phyloP scores from a whole-genome alignment of 2,888 invertebrate genomes.

The Emmelina monodactyla region DNA sequence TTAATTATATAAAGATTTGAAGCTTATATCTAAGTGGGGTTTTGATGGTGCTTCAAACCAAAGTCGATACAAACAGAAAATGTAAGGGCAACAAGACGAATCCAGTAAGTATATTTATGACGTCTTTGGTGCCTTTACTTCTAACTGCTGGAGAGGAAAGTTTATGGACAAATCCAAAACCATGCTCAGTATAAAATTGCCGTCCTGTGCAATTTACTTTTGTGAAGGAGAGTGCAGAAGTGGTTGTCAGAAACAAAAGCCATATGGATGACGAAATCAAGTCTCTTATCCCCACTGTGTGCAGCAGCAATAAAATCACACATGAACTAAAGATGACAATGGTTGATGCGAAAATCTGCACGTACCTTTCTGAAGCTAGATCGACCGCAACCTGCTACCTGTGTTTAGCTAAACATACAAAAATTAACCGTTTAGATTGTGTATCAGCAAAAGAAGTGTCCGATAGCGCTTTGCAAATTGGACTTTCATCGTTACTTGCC shows the following conservation, averaged over 20 bases:
- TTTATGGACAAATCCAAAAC: slow-evolving; percentile 11
- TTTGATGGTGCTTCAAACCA: slow-evolving; percentile 12
- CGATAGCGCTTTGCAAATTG: slow-evolving; percentile 1
- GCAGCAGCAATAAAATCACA: slow-evolving; percentile 7
- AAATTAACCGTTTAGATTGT: slow-evolving; percentile 8
- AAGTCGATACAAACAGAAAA: slow-evolving; percentile 10
- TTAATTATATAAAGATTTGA: slow-evolving; percentile 5
- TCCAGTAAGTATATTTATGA: slow-evolving; percentile 12
- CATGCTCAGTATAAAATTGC: slow-evolving; percentile 8
- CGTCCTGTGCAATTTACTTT: slow-evolving; percentile 13
- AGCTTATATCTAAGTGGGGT: slow-evolving; percentile 11
- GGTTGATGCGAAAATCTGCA: slow-evolving; percentile 10
- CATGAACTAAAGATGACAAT: slow-evolving; percentile 12
- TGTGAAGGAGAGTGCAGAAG: slow-evolving; percentile 10
- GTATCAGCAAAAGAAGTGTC: slow-evolving; percentile 2
- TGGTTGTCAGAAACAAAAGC: slow-evolving; percentile 7
- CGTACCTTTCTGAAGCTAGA: slow-evolving; percentile 6
- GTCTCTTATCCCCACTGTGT: slow-evolving; percentile 7
- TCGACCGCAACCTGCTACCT: slow-evolving; percentile 12
- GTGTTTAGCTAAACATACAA: slow-evolving; percentile 12
- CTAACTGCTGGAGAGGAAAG: slow-evolving; percentile 4
- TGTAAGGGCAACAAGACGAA: slow-evolving; percentile 7
- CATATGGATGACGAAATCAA: slow-evolving; percentile 9
- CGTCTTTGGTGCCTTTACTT: slow-evolving; percentile 9
- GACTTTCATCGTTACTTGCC: slow-evolving; percentile 10